Percentiles rank a stretch among this genome's conserved stretches.
Conservation (phyloP, 2,888 invertebrate species). For the Aethes cnicana region DNA sequence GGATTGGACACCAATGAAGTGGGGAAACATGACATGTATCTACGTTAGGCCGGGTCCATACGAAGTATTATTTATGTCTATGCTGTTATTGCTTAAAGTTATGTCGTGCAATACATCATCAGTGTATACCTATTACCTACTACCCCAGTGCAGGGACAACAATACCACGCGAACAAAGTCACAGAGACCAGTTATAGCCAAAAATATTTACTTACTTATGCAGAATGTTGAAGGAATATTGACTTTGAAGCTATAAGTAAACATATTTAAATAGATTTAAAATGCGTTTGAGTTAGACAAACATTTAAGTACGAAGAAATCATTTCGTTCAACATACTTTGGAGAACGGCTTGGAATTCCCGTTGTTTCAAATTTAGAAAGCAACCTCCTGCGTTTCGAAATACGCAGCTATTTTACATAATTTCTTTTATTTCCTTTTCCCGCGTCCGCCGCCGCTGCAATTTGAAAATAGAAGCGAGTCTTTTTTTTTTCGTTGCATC, state of each 20-base stretch:
- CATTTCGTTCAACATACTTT: slow-evolving; percentile 3
- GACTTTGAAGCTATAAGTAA: slow-evolving; percentile 13
- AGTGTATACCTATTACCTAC: no score
- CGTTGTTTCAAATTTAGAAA: slow-evolving; percentile 29
- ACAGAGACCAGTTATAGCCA: no score
- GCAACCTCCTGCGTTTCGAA: slow-evolving; percentile 24
- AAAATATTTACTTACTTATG: neutral
- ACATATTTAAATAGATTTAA: slow-evolving; percentile 12
- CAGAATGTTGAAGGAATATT: slow-evolving; percentile 2
- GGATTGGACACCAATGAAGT: no score
- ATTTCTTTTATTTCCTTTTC: slow-evolving; percentile 51
- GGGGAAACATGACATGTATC: no score
- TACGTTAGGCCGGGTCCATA: no score
- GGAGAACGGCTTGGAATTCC: slow-evolving; percentile 9
- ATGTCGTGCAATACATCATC: no score
- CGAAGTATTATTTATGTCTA: no score
- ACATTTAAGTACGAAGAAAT: slow-evolving; percentile 16
- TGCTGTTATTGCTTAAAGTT: no score
- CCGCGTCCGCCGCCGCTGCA: slow-evolving; percentile 57
- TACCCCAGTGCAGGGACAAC: no score
- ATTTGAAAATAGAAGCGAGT: slow-evolving; percentile 71
- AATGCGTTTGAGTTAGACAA: slow-evolving; percentile 5
- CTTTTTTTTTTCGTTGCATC: slow-evolving; percentile 72
- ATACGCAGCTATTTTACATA: slow-evolving; percentile 29
- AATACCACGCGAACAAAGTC: no score